Percentiles rank a stretch among this genome's conserved stretches.
These are phyloP conservation scores for Cyclargus thomasi DNA, from an alignment of 1,140 invertebrate species.

Conservation along the genomic window DNA sequence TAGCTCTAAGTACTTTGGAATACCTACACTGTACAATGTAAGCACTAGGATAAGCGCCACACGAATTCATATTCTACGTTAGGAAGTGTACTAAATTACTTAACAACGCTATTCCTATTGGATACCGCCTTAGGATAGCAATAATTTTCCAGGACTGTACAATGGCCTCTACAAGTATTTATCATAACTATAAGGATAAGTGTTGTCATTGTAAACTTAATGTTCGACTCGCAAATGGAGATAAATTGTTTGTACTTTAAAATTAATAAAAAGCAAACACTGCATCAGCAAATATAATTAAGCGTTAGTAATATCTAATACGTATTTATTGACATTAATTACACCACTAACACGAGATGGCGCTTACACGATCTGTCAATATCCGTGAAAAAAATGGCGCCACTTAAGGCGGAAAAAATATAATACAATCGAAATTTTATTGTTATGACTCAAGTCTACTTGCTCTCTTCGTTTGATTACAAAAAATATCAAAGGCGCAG, in stretches of 20 bases:
- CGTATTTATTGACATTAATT: constrained; percentile 5
- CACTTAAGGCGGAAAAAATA: constrained; percentile 3
- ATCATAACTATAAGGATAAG: background rate
- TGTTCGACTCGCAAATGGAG: background rate
- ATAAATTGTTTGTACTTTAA: constrained; percentile 2
- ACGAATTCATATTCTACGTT: too few relatives aligned
- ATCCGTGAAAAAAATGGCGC: constrained; percentile 9
- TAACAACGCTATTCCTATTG: too few relatives aligned
- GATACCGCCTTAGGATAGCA: background rate
- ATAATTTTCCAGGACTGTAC: background rate
- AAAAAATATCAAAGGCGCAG: constrained; percentile 18
- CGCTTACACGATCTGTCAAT: background rate
- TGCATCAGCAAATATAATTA: constrained; percentile 13
- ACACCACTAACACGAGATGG: constrained; percentile 8
- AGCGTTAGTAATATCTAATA: constrained; percentile 4
- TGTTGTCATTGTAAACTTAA: background rate
- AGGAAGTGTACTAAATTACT: too few relatives aligned
- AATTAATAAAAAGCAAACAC: constrained; percentile 7
- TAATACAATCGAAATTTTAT: constrained; percentile 9
- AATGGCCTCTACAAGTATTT: too few relatives aligned
- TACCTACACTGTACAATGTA: too few relatives aligned
- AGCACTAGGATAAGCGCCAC: too few relatives aligned
- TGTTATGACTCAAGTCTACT: constrained; percentile 2
- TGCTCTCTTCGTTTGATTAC: constrained; percentile 9
- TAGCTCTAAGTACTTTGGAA: too few relatives aligned